Evolutionary conservation across 2,888 invertebrate genomes (phyloP), one percentile per base, ranked within the genome.

Genomic region (Acleris emargana): DNA sequence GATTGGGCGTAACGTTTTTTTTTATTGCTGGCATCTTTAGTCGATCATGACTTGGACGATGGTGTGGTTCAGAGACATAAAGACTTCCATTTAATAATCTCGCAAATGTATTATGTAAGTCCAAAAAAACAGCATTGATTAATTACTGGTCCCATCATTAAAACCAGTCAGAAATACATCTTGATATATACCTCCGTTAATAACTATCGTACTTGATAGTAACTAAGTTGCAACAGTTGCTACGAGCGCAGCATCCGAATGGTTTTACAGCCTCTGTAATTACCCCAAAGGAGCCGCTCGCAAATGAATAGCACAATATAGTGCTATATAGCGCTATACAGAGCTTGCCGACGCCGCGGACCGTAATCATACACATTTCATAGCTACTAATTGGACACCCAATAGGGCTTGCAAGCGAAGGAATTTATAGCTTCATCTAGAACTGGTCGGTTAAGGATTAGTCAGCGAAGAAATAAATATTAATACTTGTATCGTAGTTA

Each of bases 271-370:
- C 80, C 76, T 73, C 79, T 76, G 82, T 86, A 82, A 87, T 87
- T 84, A 85, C 76, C 76, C 79, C 81, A 83, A 84, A 83, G 82
- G 80, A 72, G 82, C 87, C 86, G 86, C 80, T 85, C 72, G 78
- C 80, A 77, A 79, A 84, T 82, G 79, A 81, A 83, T 82, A 80
- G 75, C 77, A 73, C 71, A 74, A 73, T 64, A 55, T 54, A 49
- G 59, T 45, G 54, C 61, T 50, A 73, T 64, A 60, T 54, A 49
- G 59, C 45, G 61, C 49, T 50, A 13, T 38, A 42, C 32, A 50
- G 64, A 54, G 42, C 59, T 64, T 32, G 58, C 63, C 52, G 59
- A 58, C 52, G 52, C 58, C 54, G 50, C 57, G 16, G 50, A 45
- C 51, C 18, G 66, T 61, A 66, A 66, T 66, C 60, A 66, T 66